Percentiles rank a stretch among this genome's conserved stretches.
Conservation (phyloP, 2,113 vertebrate genomes). For the Actenoides hombroni region DNA sequence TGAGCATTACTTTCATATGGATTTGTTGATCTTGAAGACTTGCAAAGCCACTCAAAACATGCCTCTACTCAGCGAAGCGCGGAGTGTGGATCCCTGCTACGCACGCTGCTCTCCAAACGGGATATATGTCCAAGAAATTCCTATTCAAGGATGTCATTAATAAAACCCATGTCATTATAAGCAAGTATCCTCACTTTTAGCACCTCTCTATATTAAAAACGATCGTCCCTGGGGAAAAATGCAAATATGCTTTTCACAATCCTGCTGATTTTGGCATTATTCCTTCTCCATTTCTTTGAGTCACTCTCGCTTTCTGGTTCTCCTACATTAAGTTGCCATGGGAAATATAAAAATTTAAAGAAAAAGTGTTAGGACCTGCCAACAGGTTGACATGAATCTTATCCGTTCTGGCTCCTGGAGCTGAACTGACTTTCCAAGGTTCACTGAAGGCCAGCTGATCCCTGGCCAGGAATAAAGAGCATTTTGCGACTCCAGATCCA, state of each 20-base stretch:
- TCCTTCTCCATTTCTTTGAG: slow-evolving; percentile 1
- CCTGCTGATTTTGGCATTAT: slow-evolving; percentile 39
- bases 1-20: slow-evolving; percentile 23
- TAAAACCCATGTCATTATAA: slow-evolving; percentile 17
- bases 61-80: neutral
- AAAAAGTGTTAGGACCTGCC: slow-evolving; percentile 4
- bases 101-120: neutral
- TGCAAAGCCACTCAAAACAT: neutral
- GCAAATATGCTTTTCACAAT: slow-evolving; percentile 37
- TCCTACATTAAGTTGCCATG: neutral
- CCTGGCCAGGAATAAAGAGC: neutral
- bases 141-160: neutral
- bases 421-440: slow-evolving; percentile 4
- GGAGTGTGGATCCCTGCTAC: neutral
- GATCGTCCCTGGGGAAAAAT: slow-evolving; percentile 30
- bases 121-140: slow-evolving; percentile 35
- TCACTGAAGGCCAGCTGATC: neutral
- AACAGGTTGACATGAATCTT: slow-evolving; percentile 23
- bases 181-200: slow-evolving; percentile 13
- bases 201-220: slow-evolving; percentile 41
- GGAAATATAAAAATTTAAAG: slow-evolving; percentile 5
- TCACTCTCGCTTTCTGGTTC: slow-evolving; percentile 9
- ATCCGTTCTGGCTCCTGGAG: neutral
- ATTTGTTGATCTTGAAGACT: slow-evolving; percentile 44
- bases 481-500: neutral